Evolutionary conservation across 2,888 invertebrate species (phyloP).

Genomic region (Escarpia spicata): DNA sequence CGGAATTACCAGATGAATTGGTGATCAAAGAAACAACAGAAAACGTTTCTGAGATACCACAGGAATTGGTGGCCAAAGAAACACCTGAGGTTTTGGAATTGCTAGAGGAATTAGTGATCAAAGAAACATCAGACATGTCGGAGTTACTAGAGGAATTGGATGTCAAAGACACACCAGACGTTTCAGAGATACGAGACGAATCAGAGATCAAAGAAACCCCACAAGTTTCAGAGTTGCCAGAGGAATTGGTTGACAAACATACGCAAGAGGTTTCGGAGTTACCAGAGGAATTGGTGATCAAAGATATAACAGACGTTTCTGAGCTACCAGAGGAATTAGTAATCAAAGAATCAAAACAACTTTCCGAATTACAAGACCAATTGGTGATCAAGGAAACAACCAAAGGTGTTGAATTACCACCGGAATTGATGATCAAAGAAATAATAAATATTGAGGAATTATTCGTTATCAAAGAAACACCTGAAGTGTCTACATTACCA

Average conservation of each 20-base stretch:
- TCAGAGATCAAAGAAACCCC: background rate
- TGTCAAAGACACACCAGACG: background rate
- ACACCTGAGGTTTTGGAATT: background rate
- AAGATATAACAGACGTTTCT: background rate
- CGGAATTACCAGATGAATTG: background rate
- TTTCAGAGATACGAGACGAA: background rate
- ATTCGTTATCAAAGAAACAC: no score
- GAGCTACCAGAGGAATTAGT: background rate
- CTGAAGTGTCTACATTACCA: no score
- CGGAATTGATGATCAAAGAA: background rate
- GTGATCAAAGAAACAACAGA: background rate
- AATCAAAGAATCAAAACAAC: background rate
- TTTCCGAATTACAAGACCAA: background rate
- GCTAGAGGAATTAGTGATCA: background rate
- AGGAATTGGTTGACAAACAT: background rate
- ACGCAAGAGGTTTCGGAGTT: background rate
- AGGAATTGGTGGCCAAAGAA: background rate
- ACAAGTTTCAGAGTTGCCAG: conserved; percentile 21
- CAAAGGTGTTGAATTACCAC: background rate
- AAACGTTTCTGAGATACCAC: background rate
- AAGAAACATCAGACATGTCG: background rate
- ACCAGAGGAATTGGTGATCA: background rate
- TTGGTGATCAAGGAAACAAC: background rate
- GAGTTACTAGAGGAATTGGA: background rate
- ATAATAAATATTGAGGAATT: no score